phyloP scores from a whole-genome alignment of 1,140 invertebrate genomes.

The Drosophila seguyi region DNA sequence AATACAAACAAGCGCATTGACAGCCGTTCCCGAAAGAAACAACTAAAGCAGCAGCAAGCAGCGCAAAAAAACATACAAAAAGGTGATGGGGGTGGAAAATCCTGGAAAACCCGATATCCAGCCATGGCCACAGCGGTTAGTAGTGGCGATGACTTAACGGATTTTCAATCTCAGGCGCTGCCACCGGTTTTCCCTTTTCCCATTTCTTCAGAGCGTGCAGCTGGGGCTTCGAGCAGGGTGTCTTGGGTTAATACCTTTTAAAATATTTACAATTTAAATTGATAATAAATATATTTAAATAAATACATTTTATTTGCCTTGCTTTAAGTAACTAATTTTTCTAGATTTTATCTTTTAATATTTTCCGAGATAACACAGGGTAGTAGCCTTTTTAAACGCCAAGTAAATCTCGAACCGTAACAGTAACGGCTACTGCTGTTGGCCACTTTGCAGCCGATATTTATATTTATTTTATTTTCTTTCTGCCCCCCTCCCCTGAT shows the following conservation, averaged over 20 bases:
- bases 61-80: constrained; percentile 5
- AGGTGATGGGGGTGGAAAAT: constrained; percentile 13
- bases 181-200: constrained; percentile 3
- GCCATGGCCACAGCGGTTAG: constrained; percentile 74
- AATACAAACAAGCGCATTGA: constrained; percentile 66
- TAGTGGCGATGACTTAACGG: constrained; percentile 81
- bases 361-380: not conserved
- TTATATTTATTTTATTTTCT: constrained; percentile 80
- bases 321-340: not conserved
- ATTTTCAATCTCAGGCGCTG: constrained; percentile 77
- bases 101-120: constrained; percentile 37
- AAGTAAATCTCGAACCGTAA: constrained; percentile 9
- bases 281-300: not conserved
- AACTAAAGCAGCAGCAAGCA: constrained; percentile 10
- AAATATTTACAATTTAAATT: not conserved
- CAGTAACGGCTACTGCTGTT: constrained; percentile 34
- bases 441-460: constrained; percentile 81
- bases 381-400: not conserved
- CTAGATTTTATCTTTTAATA: not conserved
- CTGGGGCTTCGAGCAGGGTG: constrained; percentile 17
- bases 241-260: not conserved
- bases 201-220: constrained; percentile 16
- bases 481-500: constrained; percentile 1
- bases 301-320: not conserved
- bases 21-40: constrained; percentile 36